A percentile compares a stretch with the other conserved stretches of the same genome.
phyloP scores from a whole-genome alignment of 2,113 vertebrate species.

The Leiothrix lutea region DNA sequence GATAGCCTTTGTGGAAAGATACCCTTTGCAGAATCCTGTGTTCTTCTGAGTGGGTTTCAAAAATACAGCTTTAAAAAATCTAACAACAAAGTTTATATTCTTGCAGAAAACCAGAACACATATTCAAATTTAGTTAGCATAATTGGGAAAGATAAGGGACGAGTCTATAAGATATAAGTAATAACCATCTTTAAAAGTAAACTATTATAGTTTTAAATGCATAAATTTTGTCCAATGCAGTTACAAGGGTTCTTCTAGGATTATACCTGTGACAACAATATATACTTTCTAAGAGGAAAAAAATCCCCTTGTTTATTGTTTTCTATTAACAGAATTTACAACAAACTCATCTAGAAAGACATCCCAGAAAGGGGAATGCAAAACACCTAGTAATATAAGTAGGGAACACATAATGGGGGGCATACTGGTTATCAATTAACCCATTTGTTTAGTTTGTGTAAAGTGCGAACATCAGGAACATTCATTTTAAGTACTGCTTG shows the following conservation, averaged over 20 bases:
- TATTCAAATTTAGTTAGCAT: neutral
- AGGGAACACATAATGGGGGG: neutral
- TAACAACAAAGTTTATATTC: neutral
- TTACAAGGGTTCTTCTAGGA: neutral
- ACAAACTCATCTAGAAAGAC: neutral
- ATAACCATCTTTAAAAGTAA: neutral
- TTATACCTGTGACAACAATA: neutral
- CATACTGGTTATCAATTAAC: neutral
- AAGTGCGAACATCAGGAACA: neutral
- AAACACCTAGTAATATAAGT: neutral
- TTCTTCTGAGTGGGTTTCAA: neutral
- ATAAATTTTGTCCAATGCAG: neutral
- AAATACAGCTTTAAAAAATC: neutral
- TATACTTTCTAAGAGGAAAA: neutral
- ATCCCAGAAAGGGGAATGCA: rapidly evolving
- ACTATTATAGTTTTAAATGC: neutral
- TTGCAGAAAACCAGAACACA: neutral
- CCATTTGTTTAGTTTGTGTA: neutral
- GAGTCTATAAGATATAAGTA: neutral
- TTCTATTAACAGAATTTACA: neutral
- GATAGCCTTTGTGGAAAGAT: neutral
- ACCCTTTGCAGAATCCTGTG: neutral
- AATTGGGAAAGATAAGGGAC: neutral
- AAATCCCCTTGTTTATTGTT: neutral
- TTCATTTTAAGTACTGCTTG: neutral